Conservation (phyloP, 2,888 invertebrate species). For the Synanthedon vespiformis region DNA sequence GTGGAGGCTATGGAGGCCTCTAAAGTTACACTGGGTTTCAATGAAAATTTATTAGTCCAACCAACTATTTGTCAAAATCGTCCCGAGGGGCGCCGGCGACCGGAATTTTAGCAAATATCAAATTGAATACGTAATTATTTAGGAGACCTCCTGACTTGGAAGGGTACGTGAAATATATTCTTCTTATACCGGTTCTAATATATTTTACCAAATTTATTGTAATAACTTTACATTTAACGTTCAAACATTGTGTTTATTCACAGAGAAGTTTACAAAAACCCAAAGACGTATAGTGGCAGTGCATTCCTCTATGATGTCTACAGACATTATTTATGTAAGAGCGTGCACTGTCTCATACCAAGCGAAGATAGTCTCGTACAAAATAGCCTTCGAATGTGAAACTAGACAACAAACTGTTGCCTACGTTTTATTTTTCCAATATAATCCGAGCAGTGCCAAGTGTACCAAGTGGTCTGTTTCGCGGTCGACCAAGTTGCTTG, state of each 20-base stretch:
- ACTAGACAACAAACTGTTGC: constrained; percentile 48
- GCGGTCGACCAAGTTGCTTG: constrained; percentile 43
- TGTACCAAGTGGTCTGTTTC: constrained; percentile 42
- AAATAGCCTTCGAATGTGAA: neutral
- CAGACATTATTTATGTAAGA: neutral
- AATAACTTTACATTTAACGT: too few relatives aligned
- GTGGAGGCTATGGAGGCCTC: constrained; percentile 8
- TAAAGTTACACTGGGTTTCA: constrained; percentile 57
- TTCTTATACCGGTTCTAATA: too few relatives aligned
- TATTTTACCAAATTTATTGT: too few relatives aligned
- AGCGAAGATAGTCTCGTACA: neutral
- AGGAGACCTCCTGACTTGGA: constrained; percentile 20
- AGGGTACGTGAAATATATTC: constrained; percentile 5
- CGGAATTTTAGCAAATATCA: constrained; percentile 52
- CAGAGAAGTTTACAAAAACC: too few relatives aligned
- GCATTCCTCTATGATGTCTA: neutral
- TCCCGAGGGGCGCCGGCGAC: constrained; percentile 39
- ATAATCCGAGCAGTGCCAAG: constrained; percentile 47
- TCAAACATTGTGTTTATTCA: too few relatives aligned
- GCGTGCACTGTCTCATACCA: neutral
- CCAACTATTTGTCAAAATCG: constrained; percentile 66
- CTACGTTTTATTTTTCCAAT: constrained; percentile 56
- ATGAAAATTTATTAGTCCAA: constrained; percentile 63
- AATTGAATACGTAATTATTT: constrained; percentile 50
- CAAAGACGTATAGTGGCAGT: too few relatives aligned